Percentiles rank a stretch among this genome's conserved stretches.
These are phyloP conservation scores for Gouania willdenowi DNA, from an alignment of 2,797 vertebrate species.

Conservation along the genomic window DNA sequence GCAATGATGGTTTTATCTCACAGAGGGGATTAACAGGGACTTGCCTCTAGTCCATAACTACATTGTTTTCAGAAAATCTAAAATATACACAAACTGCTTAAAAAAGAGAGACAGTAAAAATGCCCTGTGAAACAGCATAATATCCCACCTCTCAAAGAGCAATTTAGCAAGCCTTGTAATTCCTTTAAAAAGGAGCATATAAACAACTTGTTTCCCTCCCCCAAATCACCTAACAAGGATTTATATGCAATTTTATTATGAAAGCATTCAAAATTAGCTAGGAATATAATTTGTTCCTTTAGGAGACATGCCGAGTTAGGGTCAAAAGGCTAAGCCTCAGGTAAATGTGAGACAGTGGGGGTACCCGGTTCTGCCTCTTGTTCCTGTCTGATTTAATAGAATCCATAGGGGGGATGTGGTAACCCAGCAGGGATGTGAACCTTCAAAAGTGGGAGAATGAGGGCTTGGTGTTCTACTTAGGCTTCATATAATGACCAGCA, in stretches of 20 bases:
- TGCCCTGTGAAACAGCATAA: slow-evolving; percentile 34
- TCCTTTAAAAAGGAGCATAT: slow-evolving; percentile 14
- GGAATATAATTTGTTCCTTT: slow-evolving; percentile 49
- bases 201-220: slow-evolving; percentile 16
- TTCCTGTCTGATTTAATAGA: slow-evolving; percentile 62
- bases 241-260: slow-evolving; percentile 41
- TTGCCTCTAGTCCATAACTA: slow-evolving; percentile 37
- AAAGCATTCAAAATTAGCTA: slow-evolving; percentile 40
- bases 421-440: slow-evolving; percentile 61
- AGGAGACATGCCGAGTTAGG: slow-evolving; percentile 42
- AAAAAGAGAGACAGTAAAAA: slow-evolving; percentile 45
- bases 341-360: slow-evolving; percentile 67
- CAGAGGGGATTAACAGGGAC: slow-evolving; percentile 42
- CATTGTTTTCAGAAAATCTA: slow-evolving; percentile 46
- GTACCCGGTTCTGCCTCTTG: slow-evolving; percentile 53
- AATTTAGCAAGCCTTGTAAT: slow-evolving; percentile 37
- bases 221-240: slow-evolving; percentile 31
- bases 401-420: slow-evolving; percentile 64
- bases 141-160: slow-evolving; percentile 33
- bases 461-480: slow-evolving; percentile 55
- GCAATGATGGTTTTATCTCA: slow-evolving; percentile 44
- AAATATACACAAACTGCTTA: slow-evolving; percentile 33
- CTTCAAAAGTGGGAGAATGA: slow-evolving; percentile 56
- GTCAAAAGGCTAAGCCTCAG: slow-evolving; percentile 72
- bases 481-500: slow-evolving; percentile 63